phyloP scores from a whole-genome alignment of 2,888 invertebrate genomes.

The Ormyrus thymus region DNA sequence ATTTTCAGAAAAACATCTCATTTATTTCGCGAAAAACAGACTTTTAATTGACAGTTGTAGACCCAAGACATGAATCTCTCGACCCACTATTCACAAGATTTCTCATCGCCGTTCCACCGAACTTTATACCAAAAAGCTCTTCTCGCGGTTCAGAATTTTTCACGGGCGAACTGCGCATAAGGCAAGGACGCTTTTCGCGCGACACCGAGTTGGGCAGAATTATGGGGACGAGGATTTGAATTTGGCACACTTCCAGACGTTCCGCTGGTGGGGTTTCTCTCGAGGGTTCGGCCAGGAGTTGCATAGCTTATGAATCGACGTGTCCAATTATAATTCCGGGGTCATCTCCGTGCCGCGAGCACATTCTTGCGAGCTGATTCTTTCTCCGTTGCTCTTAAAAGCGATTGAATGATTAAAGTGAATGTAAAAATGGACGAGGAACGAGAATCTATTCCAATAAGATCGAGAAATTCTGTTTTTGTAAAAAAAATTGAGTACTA shows the following conservation, averaged over 20 bases:
- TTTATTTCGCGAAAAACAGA: too few species aligned
- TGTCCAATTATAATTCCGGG: slow-evolving; percentile 55
- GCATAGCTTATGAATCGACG: slow-evolving; percentile 54
- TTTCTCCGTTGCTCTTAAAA: neutral
- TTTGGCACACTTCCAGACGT: slow-evolving; percentile 43
- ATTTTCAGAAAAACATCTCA: too few species aligned
- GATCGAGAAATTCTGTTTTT: too few species aligned
- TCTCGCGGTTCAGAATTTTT: slow-evolving; percentile 30
- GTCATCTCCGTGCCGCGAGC: slow-evolving; percentile 15
- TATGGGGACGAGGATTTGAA: slow-evolving; percentile 51
- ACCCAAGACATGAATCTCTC: too few species aligned
- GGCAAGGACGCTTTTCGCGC: slow-evolving; percentile 21
- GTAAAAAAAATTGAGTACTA: too few species aligned
- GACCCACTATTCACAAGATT: too few species aligned
- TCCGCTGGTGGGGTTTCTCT: neutral
- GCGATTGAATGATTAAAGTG: too few species aligned
- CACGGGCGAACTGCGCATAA: slow-evolving; percentile 40
- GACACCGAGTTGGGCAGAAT: slow-evolving; percentile 24
- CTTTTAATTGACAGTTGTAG: too few species aligned
- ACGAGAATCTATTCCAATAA: neutral
- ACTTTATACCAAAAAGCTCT: too few species aligned
- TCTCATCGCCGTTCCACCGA: too few species aligned
- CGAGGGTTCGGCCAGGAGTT: slow-evolving; percentile 37
- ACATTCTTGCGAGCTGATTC: neutral
- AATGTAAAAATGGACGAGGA: too few species aligned